Evolutionary conservation across 2,113 vertebrate species (phyloP), one percentile per base, ranked within the genome.

Genomic region (Gasterosteus nipponicus): DNA sequence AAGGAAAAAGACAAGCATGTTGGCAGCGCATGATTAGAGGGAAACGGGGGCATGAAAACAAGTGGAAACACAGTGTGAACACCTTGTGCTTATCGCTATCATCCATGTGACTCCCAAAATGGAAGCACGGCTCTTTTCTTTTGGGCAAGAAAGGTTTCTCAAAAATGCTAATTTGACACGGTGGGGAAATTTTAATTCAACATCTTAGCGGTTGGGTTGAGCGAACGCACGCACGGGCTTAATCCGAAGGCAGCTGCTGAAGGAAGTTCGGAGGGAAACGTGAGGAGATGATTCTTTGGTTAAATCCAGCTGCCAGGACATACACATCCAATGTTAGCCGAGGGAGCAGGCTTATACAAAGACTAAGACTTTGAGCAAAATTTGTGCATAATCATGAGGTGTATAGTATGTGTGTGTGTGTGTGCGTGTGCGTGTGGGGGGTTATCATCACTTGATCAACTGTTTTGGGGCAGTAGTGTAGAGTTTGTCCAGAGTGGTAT

Each of bases 361-460:
- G n/a, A 51, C 9, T 15, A 62, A 64, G 22, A 26, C 22, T 26
- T 26, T 26, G 22, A 26, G 22, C 22, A 26, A 26, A 26, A 26
- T 26, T 26, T 38, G 35, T 38, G 5, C 6, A 7, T 7, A 38
- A 6, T 7, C 35, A 38, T 7, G 35, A 6, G 35, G 35, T 26
- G 22, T 26, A 26, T 26, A 26, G 35, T 38, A 38, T 7, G 35
- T 26, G 22, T 26, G 35, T 38, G 35, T 38, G 33, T 33, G 33
- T 33, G 33, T 56, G 7, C 71, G 62, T 85, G 69, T 84, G 87
- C 86, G 78, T 77, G 78, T 29, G 57, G 64, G 60, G 79, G 67
- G 69, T 79, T 84, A 81, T 74, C 73, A 71, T 85, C 69, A 82
- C 69, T 78, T 80, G 44, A 71, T 75, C 60, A 76, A 63, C 75